Evolutionary conservation across 92 coral and sea anemone genomes (phyloP), one percentile per base, ranked within the genome.

Genomic region (Epizoanthus stellaris): DNA sequence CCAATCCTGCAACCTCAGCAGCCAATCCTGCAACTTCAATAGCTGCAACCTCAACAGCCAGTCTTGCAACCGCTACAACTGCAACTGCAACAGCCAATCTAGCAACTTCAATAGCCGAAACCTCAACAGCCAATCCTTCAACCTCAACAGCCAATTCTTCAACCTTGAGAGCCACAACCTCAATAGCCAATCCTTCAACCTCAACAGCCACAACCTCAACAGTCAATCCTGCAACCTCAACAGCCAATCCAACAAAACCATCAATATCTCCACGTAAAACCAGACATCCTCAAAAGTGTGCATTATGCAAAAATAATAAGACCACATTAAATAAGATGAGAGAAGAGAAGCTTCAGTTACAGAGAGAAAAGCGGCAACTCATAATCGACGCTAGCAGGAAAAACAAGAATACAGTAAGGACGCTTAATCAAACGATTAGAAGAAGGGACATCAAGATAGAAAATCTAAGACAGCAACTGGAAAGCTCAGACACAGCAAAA

Each of bases 261-360:
- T 19, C 81, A 54, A 43, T 54, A 34, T 45, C 81, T 42, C 81
- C 67, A 54, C 81, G 62, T 16, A 75, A 75, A 54, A 43, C n/a
- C 39, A 42, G 60, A 59, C 81, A 45, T 43, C 8, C 39, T 56
- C 57, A 19, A 56, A 76, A 61, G 39, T 34, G 23, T 76, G 36
- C 40, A 38, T 73, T 14, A 21, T 43, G 40, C 52, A 19, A 43
- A 15, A 30, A 73, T 21, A 11, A 9, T 3, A 30, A 54, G 52
- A 36, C 53, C 19, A 15, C 42, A 20, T 5, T 43, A 10, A 73
- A 73, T 43, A 76, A 76, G 42, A 45, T n/a, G 43, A 47, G 52
- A 38, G 45, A 76, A 45, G 38, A 76, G 43, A 76, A 53, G 15
- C 81, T 76, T n/a, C 42, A 56, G 25, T 36, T 36, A 69, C 57